Conservation (phyloP, 2,888 invertebrate species). For the Mesorhabditis spiculigera region DNA sequence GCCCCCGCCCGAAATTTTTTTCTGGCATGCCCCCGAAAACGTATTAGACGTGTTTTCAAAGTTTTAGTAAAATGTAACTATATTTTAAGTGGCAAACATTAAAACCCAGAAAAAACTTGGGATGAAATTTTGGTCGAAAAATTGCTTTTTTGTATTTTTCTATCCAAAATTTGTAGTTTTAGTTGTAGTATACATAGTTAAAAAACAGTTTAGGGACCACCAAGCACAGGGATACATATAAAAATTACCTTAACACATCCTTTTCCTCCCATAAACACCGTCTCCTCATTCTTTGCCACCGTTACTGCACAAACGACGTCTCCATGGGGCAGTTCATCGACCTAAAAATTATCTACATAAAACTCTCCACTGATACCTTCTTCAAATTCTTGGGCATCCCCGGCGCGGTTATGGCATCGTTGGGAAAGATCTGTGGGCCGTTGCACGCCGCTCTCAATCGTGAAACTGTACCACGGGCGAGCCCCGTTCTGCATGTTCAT, state of each 20-base stretch:
- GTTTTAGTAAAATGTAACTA: no score
- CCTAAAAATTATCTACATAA: slow-evolving; percentile 16
- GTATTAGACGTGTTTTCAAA: no score
- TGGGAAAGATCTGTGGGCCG: slow-evolving; percentile 80
- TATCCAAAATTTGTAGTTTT: no score
- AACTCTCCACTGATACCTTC: slow-evolving; percentile 10
- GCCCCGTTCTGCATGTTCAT: slow-evolving; percentile 65
- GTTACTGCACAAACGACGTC: slow-evolving; percentile 92
- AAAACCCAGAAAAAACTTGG: no score
- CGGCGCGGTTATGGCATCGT: slow-evolving; percentile 85
- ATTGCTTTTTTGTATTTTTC: no score
- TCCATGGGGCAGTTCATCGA: slow-evolving; percentile 76
- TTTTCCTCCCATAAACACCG: slow-evolving; percentile 80
- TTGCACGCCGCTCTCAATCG: slow-evolving; percentile 13
- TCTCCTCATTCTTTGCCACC: slow-evolving; percentile 80
- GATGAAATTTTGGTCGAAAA: no score
- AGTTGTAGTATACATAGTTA: no score
- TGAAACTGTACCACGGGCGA: slow-evolving; percentile 68
- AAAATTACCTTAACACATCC: slow-evolving; percentile 89
- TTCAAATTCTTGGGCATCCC: slow-evolving; percentile 72
- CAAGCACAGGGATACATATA: no score
- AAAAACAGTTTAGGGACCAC: no score
- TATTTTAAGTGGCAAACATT: no score
- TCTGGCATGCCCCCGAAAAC: no score
- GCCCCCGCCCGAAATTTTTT: no score